Conservation (phyloP, 1,140 invertebrate genomes). For the Heliothis subflexa region DNA sequence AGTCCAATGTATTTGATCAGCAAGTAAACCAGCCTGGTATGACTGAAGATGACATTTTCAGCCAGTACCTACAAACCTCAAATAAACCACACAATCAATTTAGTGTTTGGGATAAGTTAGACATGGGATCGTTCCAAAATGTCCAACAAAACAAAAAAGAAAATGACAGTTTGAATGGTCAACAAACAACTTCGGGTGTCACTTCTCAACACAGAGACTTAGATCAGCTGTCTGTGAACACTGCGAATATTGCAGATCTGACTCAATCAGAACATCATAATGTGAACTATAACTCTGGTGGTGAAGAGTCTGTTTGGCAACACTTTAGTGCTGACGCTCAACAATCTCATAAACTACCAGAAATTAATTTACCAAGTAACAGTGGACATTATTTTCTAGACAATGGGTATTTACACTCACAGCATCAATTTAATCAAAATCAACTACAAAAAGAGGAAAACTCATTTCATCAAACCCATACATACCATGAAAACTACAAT, state of each 20-base stretch:
- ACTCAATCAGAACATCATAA: neutral
- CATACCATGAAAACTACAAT: neutral
- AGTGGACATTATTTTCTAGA: neutral
- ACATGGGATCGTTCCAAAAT: neutral
- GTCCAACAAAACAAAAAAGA: constrained; percentile 1
- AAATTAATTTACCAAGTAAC: neutral
- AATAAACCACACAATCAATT: constrained; percentile 1
- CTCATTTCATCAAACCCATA: constrained; percentile 6
- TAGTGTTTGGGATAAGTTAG: constrained; percentile 9
- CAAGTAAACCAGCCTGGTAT: neutral
- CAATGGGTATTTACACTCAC: neutral
- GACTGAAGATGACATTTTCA: neutral
- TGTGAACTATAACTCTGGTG: neutral
- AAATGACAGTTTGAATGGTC: neutral
- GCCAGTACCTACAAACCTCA: neutral
- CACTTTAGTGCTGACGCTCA: neutral
- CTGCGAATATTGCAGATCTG: neutral
- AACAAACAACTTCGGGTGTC: neutral
- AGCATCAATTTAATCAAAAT: neutral
- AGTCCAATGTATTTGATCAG: neutral
- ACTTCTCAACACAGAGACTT: neutral
- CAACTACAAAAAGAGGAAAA: neutral
- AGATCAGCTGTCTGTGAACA: neutral
- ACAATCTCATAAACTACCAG: neutral
- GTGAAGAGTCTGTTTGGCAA: neutral